Percentiles rank a stretch among this genome's conserved stretches.
Evolutionary conservation across 2,888 invertebrate species (phyloP).

Genomic region (Drosophila macrothrix): DNA sequence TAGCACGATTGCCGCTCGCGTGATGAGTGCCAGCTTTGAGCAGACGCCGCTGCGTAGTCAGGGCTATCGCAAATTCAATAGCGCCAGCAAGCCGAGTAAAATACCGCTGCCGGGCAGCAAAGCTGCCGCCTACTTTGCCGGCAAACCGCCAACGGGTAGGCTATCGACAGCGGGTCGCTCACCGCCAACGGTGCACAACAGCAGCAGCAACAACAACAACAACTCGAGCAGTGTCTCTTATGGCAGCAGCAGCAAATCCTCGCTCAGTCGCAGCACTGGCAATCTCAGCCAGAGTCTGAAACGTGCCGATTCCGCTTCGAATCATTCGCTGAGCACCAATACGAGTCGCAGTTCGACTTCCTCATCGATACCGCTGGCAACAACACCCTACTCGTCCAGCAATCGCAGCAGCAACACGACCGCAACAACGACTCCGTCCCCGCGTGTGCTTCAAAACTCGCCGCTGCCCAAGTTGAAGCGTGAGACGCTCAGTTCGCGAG

Average conservation of each 20-base stretch:
- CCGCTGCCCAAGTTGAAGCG: slow-evolving; percentile 84
- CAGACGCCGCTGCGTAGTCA: slow-evolving; percentile 61
- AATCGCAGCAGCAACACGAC: slow-evolving; percentile 56
- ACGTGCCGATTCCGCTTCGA: slow-evolving; percentile 86
- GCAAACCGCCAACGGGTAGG: slow-evolving; percentile 87
- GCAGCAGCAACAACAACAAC: slow-evolving; percentile 69
- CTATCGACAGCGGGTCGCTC: slow-evolving; percentile 74
- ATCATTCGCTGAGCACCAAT: slow-evolving; percentile 76
- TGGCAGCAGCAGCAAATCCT: slow-evolving; percentile 79
- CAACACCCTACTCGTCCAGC: slow-evolving; percentile 80
- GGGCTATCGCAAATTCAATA: slow-evolving; percentile 66
- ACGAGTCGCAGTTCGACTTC: slow-evolving; percentile 83
- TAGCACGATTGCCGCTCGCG: slow-evolving; percentile 64
- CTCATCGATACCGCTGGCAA: slow-evolving; percentile 84
- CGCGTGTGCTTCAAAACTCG: slow-evolving; percentile 83
- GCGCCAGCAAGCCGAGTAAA: slow-evolving; percentile 88
- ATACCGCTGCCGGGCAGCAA: slow-evolving; percentile 89
- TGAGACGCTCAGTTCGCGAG: slow-evolving; percentile 86
- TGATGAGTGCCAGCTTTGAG: slow-evolving; percentile 82
- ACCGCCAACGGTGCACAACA: slow-evolving; percentile 72
- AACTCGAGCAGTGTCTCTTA: slow-evolving; percentile 72
- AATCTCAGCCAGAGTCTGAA: slow-evolving; percentile 83
- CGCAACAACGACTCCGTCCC: slow-evolving; percentile 78
- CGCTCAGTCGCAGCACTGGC: slow-evolving; percentile 84
- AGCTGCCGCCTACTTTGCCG: slow-evolving; percentile 86